Evolutionary conservation across 2,113 vertebrate genomes (phyloP).

Genomic region (Phainopepla nitens): DNA sequence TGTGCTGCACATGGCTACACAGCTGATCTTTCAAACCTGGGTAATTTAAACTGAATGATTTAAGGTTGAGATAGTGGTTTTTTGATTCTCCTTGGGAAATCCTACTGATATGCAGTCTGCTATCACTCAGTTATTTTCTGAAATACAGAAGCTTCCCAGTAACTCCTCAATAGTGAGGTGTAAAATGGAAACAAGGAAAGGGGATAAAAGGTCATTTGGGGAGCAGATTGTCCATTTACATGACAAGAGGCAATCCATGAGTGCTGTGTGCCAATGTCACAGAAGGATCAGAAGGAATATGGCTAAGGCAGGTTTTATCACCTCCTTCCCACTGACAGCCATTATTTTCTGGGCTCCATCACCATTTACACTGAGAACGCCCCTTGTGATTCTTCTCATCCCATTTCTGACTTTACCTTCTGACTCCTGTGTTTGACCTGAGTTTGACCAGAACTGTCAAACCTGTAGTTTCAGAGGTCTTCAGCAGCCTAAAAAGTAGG

Average conservation of each 20-base stretch:
- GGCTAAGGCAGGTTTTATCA: not conserved
- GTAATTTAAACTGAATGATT: not conserved
- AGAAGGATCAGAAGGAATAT: not conserved
- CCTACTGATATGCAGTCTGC: not conserved
- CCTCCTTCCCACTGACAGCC: not conserved
- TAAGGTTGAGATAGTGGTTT: not conserved
- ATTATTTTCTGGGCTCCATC: not conserved
- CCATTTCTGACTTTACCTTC: not conserved
- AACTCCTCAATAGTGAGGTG: not conserved
- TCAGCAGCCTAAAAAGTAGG: not conserved
- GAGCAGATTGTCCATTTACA: accelerated
- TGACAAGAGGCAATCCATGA: not conserved
- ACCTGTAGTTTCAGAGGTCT: not conserved
- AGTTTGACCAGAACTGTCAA: not conserved
- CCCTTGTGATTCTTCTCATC: not conserved
- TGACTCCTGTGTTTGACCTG: not conserved
- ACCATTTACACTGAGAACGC: not conserved
- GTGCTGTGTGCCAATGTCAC: not conserved
- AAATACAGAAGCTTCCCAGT: not conserved
- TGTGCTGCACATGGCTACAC: not conserved
- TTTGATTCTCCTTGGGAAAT: not conserved
- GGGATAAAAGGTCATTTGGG: not conserved
- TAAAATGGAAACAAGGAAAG: not conserved
- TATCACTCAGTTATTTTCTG: not conserved
- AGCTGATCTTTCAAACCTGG: not conserved